Evolutionary conservation across 2,888 invertebrate genomes (phyloP), one percentile per base, ranked within the genome.

Genomic region (Drosophila limbata): DNA sequence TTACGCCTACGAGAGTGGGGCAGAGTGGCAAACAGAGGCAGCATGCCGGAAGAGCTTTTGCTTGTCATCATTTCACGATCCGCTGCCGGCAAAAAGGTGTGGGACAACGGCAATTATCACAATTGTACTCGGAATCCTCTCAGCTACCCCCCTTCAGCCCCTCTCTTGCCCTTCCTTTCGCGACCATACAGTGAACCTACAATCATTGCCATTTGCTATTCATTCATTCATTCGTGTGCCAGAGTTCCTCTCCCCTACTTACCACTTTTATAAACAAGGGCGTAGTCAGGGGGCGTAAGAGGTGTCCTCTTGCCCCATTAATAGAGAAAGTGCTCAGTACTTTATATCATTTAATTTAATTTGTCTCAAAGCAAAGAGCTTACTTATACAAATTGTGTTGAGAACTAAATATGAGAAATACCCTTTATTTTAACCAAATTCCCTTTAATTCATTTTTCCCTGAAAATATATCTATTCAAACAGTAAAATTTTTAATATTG

Each of bases 91-190:
- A 73, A 52, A 51, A 74, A 82, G 88, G 84, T 88, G 88, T 83
- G 84, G 83, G 89, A 88, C 84, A 86, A 82, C 89, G 85, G 89
- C 85, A 86, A 86, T 86, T 86, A 86, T 86, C 89, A 78, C 85
- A 86, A 89, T 89, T 86, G 85, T 84, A 75, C 62, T 47, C 31
- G 37, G 37, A 17, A 13, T 28, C 15, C 37, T n/a, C 17, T 15
- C 28, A 1, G 11, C 3, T 4, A n/a, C n/a, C 3, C 33, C 6
- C n/a, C 25, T 10, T 9, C 45, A 3, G 17, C 25, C 8, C 17
- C 15, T 15, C 51, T 10, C 15, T 15, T 45, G 5, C 21, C 37
- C 10, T 8, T 10, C 17, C 10, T 11, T 17, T 6, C 11, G 13
- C n/a, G 9, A 47, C 50, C 59, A 33, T 35, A 66, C 62, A 45